Evolutionary conservation across 2,797 vertebrate species (phyloP).

Genomic region (Bradypodion pumilum): DNA sequence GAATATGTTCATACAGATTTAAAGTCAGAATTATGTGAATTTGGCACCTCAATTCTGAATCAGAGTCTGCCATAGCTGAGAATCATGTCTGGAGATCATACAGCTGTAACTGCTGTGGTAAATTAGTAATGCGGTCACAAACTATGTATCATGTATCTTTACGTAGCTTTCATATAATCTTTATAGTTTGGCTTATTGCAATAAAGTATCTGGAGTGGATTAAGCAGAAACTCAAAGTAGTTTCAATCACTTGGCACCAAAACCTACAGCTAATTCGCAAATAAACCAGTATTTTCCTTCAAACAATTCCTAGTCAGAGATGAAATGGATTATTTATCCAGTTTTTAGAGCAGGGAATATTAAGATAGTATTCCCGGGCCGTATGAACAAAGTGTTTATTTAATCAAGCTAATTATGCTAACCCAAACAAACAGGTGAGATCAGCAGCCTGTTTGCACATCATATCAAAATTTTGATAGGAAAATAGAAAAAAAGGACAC

Average conservation of each 20-base stretch:
- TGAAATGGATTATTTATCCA: background rate
- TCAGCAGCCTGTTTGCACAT: background rate
- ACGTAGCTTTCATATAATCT: conserved; percentile 9
- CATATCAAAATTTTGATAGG: background rate
- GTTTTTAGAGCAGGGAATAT: background rate
- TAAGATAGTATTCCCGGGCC: background rate
- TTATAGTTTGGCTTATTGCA: conserved; percentile 1
- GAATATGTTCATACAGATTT: background rate
- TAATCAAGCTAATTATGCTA: background rate
- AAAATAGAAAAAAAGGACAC: background rate
- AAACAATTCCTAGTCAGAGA: background rate
- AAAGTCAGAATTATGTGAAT: background rate
- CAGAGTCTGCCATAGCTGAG: background rate
- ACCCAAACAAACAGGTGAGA: background rate
- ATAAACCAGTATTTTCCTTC: conserved; percentile 5
- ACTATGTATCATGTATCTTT: background rate
- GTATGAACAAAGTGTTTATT: background rate
- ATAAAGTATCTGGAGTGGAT: conserved; percentile 10
- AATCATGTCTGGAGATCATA: conserved; percentile 15
- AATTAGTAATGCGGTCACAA: conserved; percentile 14
- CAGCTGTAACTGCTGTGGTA: background rate
- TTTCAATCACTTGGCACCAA: background rate
- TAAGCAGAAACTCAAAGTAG: background rate
- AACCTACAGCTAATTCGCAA: conserved; percentile 2
- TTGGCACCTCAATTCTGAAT: background rate